Conservation (phyloP, 2,797 vertebrate genomes). For the Leptoclinus maculatus region DNA sequence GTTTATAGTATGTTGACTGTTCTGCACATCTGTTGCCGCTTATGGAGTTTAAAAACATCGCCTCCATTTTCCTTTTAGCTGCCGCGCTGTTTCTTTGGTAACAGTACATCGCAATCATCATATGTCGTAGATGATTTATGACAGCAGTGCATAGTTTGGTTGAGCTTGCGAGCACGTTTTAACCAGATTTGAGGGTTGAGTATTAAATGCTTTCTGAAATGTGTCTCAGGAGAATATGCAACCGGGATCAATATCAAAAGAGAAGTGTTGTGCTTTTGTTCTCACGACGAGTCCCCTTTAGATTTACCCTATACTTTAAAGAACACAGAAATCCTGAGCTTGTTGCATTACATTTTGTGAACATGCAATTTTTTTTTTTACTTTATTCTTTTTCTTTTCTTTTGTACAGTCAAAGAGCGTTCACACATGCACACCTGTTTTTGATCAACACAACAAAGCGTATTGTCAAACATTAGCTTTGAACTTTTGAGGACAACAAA, state of each 20-base stretch:
- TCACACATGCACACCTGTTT: slow-evolving; percentile 17
- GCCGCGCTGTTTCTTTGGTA: slow-evolving; percentile 40
- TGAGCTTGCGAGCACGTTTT: slow-evolving; percentile 11
- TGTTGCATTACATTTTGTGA: slow-evolving; percentile 44
- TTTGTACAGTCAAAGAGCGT: neutral
- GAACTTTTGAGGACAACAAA: neutral
- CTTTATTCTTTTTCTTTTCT: neutral
- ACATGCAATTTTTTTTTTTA: slow-evolving; percentile 1
- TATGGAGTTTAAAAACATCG: slow-evolving; percentile 39
- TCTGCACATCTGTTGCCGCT: slow-evolving; percentile 66
- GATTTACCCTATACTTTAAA: slow-evolving; percentile 55
- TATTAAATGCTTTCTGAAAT: slow-evolving; percentile 34
- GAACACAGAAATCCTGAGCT: slow-evolving; percentile 53
- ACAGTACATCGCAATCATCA: slow-evolving; percentile 42
- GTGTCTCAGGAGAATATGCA: slow-evolving; percentile 37
- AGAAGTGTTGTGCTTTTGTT: slow-evolving; percentile 19
- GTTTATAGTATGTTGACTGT: slow-evolving; percentile 64
- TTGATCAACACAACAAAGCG: slow-evolving; percentile 4
- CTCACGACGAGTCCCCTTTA: slow-evolving; percentile 42
- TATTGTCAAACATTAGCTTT: neutral
- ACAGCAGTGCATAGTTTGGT: slow-evolving; percentile 38
- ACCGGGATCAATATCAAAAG: slow-evolving; percentile 40
- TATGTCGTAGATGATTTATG: slow-evolving; percentile 43
- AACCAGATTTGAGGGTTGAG: slow-evolving; percentile 40
- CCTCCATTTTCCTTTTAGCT: slow-evolving; percentile 13